Base-by-base conservation (phyloP, 2,797 vertebrate genomes). In the Periparus ater region DNA sequence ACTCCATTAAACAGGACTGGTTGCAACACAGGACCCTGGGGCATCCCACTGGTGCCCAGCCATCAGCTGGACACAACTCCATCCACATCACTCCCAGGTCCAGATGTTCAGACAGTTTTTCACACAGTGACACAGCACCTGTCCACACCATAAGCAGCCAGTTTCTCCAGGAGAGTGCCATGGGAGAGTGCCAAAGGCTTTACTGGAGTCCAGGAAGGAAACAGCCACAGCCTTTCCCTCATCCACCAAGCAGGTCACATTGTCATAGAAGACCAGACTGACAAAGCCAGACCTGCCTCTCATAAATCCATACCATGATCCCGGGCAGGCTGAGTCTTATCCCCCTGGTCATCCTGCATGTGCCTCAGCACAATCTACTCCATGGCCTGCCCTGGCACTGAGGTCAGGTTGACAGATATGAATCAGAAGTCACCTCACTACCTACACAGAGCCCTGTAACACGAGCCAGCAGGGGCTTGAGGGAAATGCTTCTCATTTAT, bases 311-410 rank as follows among this genome's bases (percentile, higher is more conserved):
- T 17, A 11, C 50, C 21, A 55, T 10, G 27, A 78, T 17, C 27
- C 40, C 36, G 44, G 4, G 9, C 4, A 23, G 66, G 7, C 10
- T 50, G n/a, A 11, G 22, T 15, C 51, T 34, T 11, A 51, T 70
- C 4, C 22, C 44, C 17, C 11, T 44, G 10, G 22, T 10, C 32
- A 44, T 17, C 44, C n/a, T 19, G 25, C 8, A 34, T 0, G 0
- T 44, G 60, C 3, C 13, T 12, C 34, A 72, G 14, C 17, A 44
- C 54, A 19, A 19, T 38, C 53, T 34, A 30, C 26, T 53, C 45
- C 51, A 13, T 9, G 23, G 40, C 26, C 18, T 34, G 45, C 17
- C 45, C 47, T 25, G 29, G 29, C 47, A 72, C 36, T 1, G 3
- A 50, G 15, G 29, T 15, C 54, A 38, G 42, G 16, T 8, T 23